Percentiles rank a stretch among this genome's conserved stretches.
These are phyloP conservation scores for Nephrotoma flavescens DNA, from an alignment of 2,888 invertebrate genomes.

Conservation along the genomic window DNA sequence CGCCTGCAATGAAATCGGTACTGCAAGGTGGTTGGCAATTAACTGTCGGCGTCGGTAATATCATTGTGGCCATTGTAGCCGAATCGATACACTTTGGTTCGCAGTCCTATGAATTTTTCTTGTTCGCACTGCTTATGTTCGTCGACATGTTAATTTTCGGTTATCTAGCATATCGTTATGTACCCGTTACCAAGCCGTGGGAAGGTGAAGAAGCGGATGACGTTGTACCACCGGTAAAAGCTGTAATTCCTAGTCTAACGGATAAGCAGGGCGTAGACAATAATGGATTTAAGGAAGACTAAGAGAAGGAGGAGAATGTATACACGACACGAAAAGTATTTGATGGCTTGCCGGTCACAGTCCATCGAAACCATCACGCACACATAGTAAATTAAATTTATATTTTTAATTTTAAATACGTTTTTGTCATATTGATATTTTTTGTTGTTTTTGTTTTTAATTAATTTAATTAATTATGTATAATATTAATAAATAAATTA, in stretches of 20 bases:
- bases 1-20: slow-evolving; percentile 80
- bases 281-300: not conserved
- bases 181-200: slow-evolving; percentile 16
- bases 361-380: not conserved
- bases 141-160: slow-evolving; percentile 70
- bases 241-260: not conserved
- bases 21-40: slow-evolving; percentile 86
- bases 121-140: slow-evolving; percentile 80
- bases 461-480: not conserved
- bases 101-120: slow-evolving; percentile 72
- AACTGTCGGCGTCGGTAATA: slow-evolving; percentile 85
- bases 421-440: slow-evolving; percentile 3
- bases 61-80: slow-evolving; percentile 82
- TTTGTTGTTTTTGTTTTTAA: not conserved
- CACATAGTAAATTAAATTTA: not conserved
- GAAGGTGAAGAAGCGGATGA: not conserved
- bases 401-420: not conserved
- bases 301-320: not conserved
- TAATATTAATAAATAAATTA: not conserved
- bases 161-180: slow-evolving; percentile 64
- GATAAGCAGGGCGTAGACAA: not conserved
- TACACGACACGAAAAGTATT: not conserved
- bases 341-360: not conserved
- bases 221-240: not conserved
- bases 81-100: slow-evolving; percentile 53